Conservation (phyloP, 2,888 invertebrate species). For the Anthrax anthrax region DNA sequence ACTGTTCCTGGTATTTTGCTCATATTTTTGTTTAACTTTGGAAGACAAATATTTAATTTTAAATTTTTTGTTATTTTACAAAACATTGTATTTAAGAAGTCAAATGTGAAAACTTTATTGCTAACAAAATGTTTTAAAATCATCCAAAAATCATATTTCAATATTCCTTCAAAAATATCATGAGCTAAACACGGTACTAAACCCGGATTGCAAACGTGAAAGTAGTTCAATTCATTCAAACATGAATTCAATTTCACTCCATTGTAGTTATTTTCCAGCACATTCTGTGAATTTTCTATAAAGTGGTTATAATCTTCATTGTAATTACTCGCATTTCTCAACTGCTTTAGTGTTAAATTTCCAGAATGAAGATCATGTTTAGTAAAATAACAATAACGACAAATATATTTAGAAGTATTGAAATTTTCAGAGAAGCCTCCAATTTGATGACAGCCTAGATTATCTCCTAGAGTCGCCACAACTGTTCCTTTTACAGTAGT, state of each 20-base stretch:
- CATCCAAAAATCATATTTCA: too few species aligned
- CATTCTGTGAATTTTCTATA: too few species aligned
- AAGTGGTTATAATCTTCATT: too few species aligned
- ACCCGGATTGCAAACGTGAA: slow-evolving; percentile 1
- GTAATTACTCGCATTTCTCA: too few species aligned
- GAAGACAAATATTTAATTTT: slow-evolving; percentile 8
- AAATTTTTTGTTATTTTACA: slow-evolving; percentile 3
- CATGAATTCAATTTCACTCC: slow-evolving; percentile 3
- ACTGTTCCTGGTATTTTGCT: slow-evolving; percentile 8
- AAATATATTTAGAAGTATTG: slow-evolving; percentile 3
- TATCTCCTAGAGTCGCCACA: slow-evolving; percentile 10
- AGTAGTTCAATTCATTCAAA: slow-evolving; percentile 3
- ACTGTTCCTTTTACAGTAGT: neutral
- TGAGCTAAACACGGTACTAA: slow-evolving; percentile 6
- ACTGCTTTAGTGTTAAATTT: too few species aligned
- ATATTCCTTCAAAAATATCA: neutral
- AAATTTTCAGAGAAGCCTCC: slow-evolving; percentile 12
- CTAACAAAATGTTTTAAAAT: neutral
- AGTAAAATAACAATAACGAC: too few species aligned
- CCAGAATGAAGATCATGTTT: too few species aligned
- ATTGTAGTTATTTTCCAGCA: neutral
- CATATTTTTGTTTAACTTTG: too few species aligned
- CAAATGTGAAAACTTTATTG: slow-evolving; percentile 4
- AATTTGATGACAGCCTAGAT: slow-evolving; percentile 11
- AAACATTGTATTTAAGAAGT: slow-evolving; percentile 6